phyloP scores from a whole-genome alignment of 2,113 vertebrate genomes.

The Prunella himalayana region DNA sequence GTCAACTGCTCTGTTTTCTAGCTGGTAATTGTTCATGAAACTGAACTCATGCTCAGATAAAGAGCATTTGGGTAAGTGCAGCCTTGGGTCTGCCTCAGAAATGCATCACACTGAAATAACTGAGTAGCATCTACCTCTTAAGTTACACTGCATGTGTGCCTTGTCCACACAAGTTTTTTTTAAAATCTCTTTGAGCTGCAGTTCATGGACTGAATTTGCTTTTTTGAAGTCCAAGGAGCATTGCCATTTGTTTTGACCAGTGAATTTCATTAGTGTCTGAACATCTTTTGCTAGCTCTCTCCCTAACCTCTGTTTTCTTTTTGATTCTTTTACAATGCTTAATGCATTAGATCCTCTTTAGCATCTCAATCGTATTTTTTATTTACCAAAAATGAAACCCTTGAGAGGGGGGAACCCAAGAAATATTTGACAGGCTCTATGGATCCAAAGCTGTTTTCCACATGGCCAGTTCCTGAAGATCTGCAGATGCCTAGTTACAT shows the following conservation, averaged over 20 bases:
- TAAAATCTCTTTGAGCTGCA: neutral
- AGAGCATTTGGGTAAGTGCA: neutral
- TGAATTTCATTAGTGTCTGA: neutral
- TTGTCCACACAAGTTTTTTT: neutral
- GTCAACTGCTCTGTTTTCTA: neutral
- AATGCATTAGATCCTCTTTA: neutral
- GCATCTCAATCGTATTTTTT: neutral
- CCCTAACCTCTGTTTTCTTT: neutral
- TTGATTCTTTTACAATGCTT: neutral
- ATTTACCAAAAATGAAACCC: neutral
- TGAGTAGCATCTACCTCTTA: neutral
- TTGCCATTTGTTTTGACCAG: neutral
- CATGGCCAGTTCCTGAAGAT: neutral
- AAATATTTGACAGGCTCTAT: neutral
- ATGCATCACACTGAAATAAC: neutral
- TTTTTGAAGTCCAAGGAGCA: neutral
- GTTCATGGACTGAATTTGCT: neutral
- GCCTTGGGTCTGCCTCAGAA: neutral
- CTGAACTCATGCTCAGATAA: neutral
- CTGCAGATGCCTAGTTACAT: neutral
- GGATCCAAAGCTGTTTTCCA: neutral
- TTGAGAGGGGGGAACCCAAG: rapidly evolving
- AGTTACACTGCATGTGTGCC: neutral
- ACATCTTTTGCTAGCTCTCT: neutral
- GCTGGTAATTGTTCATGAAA: neutral